Percentiles rank a stretch among this genome's conserved stretches.
These are phyloP conservation scores for Telmatherina bonti DNA, from an alignment of 2,797 vertebrate genomes.

Conservation along the genomic window DNA sequence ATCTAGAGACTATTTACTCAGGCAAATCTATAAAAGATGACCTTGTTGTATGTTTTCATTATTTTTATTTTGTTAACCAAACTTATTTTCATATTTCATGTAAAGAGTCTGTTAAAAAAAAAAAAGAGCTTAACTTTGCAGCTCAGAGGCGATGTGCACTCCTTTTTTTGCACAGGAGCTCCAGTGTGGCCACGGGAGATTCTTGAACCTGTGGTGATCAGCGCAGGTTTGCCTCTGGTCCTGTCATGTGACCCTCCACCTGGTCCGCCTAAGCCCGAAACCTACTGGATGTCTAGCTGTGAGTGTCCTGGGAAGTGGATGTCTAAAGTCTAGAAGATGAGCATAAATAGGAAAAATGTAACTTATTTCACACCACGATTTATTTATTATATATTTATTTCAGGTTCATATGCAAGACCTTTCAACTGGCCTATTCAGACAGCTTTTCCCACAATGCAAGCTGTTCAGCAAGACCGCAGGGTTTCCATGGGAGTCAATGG, in stretches of 20 bases:
- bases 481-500: constrained; percentile 96
- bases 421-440: constrained; percentile 81
- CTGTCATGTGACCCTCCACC: constrained; percentile 93
- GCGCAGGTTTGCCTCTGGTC: constrained; percentile 90
- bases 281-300: constrained; percentile 99
- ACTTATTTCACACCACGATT: neutral
- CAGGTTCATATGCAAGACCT: constrained; percentile 79
- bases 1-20: neutral
- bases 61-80: no score
- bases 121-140: neutral
- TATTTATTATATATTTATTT: constrained; percentile 1
- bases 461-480: constrained; percentile 92
- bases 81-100: neutral
- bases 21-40: neutral
- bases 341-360: neutral
- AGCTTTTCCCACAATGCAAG: constrained; percentile 88
- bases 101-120: neutral
- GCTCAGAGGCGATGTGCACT: neutral
- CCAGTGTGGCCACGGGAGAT: constrained; percentile 96
- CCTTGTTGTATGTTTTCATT: neutral
- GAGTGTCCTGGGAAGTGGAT: constrained; percentile 65
- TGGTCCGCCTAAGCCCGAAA: constrained; percentile 92
- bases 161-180: constrained; percentile 82
- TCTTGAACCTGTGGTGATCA: constrained; percentile 93
- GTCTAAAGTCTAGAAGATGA: neutral